phyloP scores from a whole-genome alignment of 2,113 vertebrate genomes.

The Pelmatolapia mariae region DNA sequence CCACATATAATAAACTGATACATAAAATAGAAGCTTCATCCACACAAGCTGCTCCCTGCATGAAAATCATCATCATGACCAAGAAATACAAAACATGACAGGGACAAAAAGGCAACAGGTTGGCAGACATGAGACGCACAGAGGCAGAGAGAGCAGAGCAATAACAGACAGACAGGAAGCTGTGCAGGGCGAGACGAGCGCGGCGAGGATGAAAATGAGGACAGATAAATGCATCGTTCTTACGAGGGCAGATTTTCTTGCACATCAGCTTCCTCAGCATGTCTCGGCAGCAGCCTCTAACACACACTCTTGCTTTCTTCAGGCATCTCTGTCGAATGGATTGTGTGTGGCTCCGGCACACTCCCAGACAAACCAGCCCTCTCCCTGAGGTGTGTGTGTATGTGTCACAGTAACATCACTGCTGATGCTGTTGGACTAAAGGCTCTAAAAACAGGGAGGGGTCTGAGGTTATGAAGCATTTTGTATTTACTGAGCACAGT shows the following conservation, averaged over 20 bases:
- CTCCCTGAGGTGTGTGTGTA: background rate
- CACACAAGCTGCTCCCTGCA: background rate
- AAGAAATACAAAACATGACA: background rate
- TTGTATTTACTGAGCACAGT: background rate
- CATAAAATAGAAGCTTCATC: background rate
- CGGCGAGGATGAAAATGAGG: background rate
- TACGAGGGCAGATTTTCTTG: constrained; percentile 77
- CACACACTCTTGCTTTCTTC: constrained; percentile 18
- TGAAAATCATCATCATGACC: background rate
- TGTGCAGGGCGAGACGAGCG: background rate
- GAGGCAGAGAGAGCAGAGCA: background rate
- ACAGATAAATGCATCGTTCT: constrained; percentile 34
- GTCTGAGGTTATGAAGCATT: constrained; percentile 14
- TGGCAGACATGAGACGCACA: background rate
- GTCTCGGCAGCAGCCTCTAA: constrained; percentile 57
- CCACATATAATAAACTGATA: background rate
- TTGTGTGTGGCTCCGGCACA: background rate
- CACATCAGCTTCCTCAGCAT: constrained; percentile 81
- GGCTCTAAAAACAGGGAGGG: constrained; percentile 19
- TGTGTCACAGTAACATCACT: background rate
- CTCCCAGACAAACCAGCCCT: constrained; percentile 49
- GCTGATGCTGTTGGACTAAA: background rate
- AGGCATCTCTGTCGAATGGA: background rate
- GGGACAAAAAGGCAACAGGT: constrained; percentile 19
- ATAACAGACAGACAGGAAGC: background rate